Percentiles rank a stretch among this genome's conserved stretches.
These are phyloP conservation scores for Chironomus riparius DNA, from an alignment of 2,888 invertebrate genomes.

Conservation along the genomic window DNA sequence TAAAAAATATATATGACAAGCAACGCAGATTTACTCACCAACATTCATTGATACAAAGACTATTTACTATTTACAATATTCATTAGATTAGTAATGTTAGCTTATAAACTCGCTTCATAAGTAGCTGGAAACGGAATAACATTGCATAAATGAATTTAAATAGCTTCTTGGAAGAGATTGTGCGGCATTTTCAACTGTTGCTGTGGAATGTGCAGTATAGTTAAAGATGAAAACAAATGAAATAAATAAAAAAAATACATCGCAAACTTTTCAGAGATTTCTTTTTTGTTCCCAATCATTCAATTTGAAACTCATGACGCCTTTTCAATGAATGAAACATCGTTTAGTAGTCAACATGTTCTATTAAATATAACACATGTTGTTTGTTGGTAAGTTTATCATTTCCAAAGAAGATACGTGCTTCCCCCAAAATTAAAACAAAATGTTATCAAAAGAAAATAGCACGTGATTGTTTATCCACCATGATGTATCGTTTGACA, in stretches of 20 bases:
- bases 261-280: neutral
- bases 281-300: neutral
- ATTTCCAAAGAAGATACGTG: neutral
- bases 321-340: neutral
- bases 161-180: neutral
- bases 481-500: neutral
- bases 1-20: neutral
- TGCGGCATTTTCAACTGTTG: neutral
- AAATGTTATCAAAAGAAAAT: neutral
- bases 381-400: neutral
- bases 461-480: neutral
- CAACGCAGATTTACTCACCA: neutral
- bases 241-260: neutral
- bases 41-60: neutral
- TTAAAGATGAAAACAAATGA: too few species aligned
- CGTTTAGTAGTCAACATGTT: too few species aligned
- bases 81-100: neutral
- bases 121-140: neutral
- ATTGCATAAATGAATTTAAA: conserved; percentile 2
- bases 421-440: neutral
- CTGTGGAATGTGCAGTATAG: too few species aligned
- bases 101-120: neutral
- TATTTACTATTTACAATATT: neutral
- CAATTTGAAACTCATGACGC: neutral
- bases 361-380: neutral